Evolutionary conservation across 2,797 vertebrate species (phyloP).

Genomic region (Sardinella longiceps): DNA sequence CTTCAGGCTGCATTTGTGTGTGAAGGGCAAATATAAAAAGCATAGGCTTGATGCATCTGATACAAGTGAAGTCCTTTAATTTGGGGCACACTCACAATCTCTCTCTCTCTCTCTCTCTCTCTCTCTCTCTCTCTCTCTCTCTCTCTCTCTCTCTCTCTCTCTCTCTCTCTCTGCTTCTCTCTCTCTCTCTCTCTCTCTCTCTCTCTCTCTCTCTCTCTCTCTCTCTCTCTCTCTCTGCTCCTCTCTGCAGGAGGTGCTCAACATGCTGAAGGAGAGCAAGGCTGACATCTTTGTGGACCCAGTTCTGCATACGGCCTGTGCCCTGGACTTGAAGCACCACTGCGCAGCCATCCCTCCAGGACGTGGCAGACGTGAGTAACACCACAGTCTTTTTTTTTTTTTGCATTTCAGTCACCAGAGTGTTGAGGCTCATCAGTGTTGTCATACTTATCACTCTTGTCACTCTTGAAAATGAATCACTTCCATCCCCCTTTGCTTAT

Average conservation of each 20-base stretch:
- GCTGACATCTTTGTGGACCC: conserved; percentile 90
- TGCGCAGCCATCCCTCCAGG: conserved; percentile 87
- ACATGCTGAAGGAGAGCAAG: conserved; percentile 90
- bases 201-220: not conserved
- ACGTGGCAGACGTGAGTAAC: conserved; percentile 83
- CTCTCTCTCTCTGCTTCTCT: not conserved
- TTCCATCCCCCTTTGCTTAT: too few relatives aligned
- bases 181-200: conserved; percentile 2
- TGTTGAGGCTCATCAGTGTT: too few relatives aligned
- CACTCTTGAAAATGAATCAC: too few relatives aligned
- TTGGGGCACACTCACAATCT: not conserved
- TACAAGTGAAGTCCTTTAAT: not conserved
- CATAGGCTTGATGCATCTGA: not conserved
- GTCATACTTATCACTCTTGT: too few relatives aligned
- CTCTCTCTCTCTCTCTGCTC: not conserved
- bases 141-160: not conserved
- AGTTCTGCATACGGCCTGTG: conserved; percentile 87
- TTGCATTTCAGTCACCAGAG: too few relatives aligned
- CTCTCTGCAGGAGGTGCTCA: conserved; percentile 81
- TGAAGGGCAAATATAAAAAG: not conserved
- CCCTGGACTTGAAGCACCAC: conserved; percentile 88
- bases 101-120: not conserved
- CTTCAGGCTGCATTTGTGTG: not conserved
- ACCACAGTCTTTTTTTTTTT: not conserved
- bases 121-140: not conserved